Evolutionary conservation across 2,888 invertebrate species (phyloP).

Genomic region (Sialis lutaria): DNA sequence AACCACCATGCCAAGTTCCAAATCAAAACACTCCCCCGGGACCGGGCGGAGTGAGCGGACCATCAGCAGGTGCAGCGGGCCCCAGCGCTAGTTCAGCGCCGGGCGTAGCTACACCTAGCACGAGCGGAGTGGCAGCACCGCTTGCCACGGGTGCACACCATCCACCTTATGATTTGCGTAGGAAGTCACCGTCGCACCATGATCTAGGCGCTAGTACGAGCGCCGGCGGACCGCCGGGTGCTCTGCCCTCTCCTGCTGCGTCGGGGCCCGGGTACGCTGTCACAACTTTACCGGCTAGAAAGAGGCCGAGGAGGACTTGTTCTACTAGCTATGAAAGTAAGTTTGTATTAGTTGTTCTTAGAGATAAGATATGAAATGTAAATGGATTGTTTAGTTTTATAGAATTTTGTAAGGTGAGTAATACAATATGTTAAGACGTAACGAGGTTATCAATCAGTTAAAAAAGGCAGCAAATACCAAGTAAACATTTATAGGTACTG

Average conservation of each 20-base stretch:
- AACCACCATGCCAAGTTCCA: conserved; percentile 51
- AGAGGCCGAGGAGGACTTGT: conserved; percentile 59
- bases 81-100: conserved; percentile 19
- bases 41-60: conserved; percentile 16
- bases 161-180: conserved; percentile 76
- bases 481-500: too few relatives aligned
- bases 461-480: too few relatives aligned
- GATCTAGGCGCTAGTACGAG: conserved; percentile 52
- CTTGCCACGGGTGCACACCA: conserved; percentile 47
- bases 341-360: too few relatives aligned
- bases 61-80: conserved; percentile 8
- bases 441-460: too few relatives aligned
- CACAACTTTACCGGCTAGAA: conserved; percentile 66
- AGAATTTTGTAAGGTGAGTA: too few relatives aligned
- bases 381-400: too few relatives aligned
- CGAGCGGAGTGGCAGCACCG: conserved; percentile 25
- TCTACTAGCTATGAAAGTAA: conserved; percentile 29
- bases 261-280: conserved; percentile 27
- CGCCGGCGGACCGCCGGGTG: conserved; percentile 27
- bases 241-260: conserved; percentile 28
- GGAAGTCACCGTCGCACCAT: conserved; percentile 62
- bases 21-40: conserved; percentile 35
- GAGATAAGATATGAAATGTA: too few relatives aligned
- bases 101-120: conserved; percentile 30
- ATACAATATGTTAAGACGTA: too few relatives aligned